Conservation (phyloP, 1,140 invertebrate genomes). For the Nomia melanderi region DNA sequence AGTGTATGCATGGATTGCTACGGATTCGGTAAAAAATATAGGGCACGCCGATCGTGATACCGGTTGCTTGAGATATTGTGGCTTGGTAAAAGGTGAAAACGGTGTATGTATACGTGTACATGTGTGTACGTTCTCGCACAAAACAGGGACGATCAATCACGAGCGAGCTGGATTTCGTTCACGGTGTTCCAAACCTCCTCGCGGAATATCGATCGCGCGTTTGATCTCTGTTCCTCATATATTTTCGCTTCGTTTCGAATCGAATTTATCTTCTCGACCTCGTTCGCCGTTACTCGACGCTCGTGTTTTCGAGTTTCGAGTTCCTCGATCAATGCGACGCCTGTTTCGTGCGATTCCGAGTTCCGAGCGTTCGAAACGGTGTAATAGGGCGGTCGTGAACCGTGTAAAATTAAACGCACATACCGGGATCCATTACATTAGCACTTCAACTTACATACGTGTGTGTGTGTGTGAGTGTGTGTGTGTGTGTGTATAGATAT, state of each 20-base stretch:
- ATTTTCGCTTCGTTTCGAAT: too few relatives aligned
- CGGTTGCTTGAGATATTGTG: not conserved
- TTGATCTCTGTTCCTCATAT: too few relatives aligned
- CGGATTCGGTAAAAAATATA: constrained; percentile 14
- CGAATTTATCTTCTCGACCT: too few relatives aligned
- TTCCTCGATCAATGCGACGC: constrained; percentile 25
- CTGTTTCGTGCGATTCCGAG: constrained; percentile 46
- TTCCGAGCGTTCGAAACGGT: constrained; percentile 1
- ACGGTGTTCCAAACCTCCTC: too few relatives aligned
- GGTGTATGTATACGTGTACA: not conserved
- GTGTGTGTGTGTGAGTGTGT: constrained; percentile 6
- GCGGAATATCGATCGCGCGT: too few relatives aligned
- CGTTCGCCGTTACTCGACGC: not conserved
- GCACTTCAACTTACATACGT: constrained; percentile 52
- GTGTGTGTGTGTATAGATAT: not conserved
- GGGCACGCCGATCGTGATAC: not conserved
- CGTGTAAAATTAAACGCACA: constrained; percentile 47
- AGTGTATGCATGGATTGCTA: constrained; percentile 7
- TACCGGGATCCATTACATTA: constrained; percentile 51
- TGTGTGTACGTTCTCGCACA: not conserved
- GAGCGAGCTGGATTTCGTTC: not conserved
- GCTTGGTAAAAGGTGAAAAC: not conserved
- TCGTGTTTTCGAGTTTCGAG: not conserved
- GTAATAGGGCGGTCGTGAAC: constrained; percentile 26
- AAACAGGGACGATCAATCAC: constrained; percentile 1